Evolutionary conservation across 2,888 invertebrate species (phyloP), one percentile per base, ranked within the genome.

Genomic region (Scaptomyza tumidula): DNA sequence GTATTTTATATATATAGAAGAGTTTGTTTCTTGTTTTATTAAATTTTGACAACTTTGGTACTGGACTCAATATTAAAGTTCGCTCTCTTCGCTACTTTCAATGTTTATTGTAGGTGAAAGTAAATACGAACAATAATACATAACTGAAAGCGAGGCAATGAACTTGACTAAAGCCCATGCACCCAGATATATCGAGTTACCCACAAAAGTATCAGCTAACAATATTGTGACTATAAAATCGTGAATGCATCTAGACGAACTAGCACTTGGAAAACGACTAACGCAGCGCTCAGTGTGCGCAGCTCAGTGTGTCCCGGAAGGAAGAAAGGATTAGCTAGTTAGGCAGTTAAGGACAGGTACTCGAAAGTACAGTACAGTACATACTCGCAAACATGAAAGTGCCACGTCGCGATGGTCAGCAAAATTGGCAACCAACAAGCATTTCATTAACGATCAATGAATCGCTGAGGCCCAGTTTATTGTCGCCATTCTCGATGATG

Each of bases 391-490:
- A 39, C 46, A 86, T 80, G 82, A 41, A 41, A 68, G 39, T 49
- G 54, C 52, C 62, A 39, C 65, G 39, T 45, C 62, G 43, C 59
- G 46, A 27, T 48, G 71, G 67, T 31, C 64, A 71, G 29, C 72
- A 43, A 54, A 64, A 62, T 66, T 39, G 62, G 39, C 75, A 53
- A 56, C 53, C 53, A 48, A 63, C 75, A 54, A 71, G 67, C 59
- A 70, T 73, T 62, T 69, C 78, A 76, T 79, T 88, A 83, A 83
- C 74, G 81, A 78, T 89, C 86, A 78, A 88, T 83, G 81, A 73
- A 67, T 78, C 80, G 71, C 55, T 57, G 49, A 58, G 66, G 58
- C 53, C 66, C 11, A 14, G 59, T 59, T 16, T 39, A 29, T 29
- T 41, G 24, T 35, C 35, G 19, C 57, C 24, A 14, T 39, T 10